Evolutionary conservation across 2,888 invertebrate species (phyloP), one percentile per base, ranked within the genome.

Genomic region (Drosophila neonasuta): DNA sequence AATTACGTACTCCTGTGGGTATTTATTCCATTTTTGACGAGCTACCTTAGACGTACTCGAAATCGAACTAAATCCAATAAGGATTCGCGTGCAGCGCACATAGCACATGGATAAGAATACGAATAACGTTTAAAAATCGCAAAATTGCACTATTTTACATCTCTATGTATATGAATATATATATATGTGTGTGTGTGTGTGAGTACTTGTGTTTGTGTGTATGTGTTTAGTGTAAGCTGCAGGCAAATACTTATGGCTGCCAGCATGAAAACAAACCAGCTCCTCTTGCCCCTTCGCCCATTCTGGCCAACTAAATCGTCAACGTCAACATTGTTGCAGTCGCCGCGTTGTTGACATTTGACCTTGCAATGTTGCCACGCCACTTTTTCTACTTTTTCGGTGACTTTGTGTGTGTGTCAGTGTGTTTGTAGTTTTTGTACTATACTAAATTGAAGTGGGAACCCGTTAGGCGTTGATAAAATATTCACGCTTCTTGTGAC

Each of bases 401-500:
- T 42, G 17, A 44, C 49, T 52, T 48, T 45, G 42, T 44, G 13
- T 42, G 39, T 48, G 39, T n/a, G 5, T 30, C 6, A 42, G 32
- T 32, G 32, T 34, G 34, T 34, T 36, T 36, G 32, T n/a, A 36
- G 51, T 50, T 17, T 36, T 45, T 11, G 20, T 63, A 30, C 57
- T 45, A 9, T 30, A n/a, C 48, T 49, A 52, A 52, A 46, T 54
- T 39, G 49, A 50, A 24, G 51, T 11, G 29, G 30, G 17, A 13
- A 11, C 57, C 63, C 65, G 64, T 86, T 89, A 95, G 92, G 94
- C 94, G 70, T 94, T 94, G 71, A 94, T 94, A 75, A 93, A 93
- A 88, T 93, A 94, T 75, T 95, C 94, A 79, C 94, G 92, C 72
- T 89, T 94, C 70, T 88, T 88, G 79, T 94, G 93, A 89, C 95